Evolutionary conservation across 2,797 vertebrate genomes (phyloP).

Genomic region (Myotis vivesi): DNA sequence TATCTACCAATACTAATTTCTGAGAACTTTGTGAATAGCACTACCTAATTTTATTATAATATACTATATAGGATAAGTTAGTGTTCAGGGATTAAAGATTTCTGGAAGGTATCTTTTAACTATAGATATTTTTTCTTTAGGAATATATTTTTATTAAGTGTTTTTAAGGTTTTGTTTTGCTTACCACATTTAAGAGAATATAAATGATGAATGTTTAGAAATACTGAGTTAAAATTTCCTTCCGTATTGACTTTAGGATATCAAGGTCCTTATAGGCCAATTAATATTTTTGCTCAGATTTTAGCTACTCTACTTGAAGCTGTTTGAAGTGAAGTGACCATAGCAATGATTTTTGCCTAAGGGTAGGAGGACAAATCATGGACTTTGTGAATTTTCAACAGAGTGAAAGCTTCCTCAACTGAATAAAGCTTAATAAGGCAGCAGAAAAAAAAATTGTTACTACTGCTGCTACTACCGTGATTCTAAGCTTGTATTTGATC

Average conservation of each 20-base stretch:
- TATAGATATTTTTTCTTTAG: not conserved
- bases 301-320: not conserved
- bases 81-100: not conserved
- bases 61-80: not conserved
- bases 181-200: not conserved
- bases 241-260: not conserved
- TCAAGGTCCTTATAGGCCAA: not conserved
- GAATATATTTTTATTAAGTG: not conserved
- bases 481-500: not conserved
- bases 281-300: not conserved
- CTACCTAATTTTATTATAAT: not conserved
- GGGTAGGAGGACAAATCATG: not conserved
- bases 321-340: not conserved
- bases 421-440: not conserved
- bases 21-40: not conserved
- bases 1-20: not conserved
- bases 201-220: not conserved
- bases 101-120: slow-evolving; percentile 24
- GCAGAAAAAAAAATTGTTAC: not conserved
- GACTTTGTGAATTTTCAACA: not conserved
- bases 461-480: not conserved
- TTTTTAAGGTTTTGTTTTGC: not conserved
- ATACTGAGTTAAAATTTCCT: not conserved
- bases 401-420: not conserved
- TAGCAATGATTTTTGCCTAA: not conserved